phyloP scores from a whole-genome alignment of 2,888 invertebrate species.

The Parapristionchus giblindavisi region DNA sequence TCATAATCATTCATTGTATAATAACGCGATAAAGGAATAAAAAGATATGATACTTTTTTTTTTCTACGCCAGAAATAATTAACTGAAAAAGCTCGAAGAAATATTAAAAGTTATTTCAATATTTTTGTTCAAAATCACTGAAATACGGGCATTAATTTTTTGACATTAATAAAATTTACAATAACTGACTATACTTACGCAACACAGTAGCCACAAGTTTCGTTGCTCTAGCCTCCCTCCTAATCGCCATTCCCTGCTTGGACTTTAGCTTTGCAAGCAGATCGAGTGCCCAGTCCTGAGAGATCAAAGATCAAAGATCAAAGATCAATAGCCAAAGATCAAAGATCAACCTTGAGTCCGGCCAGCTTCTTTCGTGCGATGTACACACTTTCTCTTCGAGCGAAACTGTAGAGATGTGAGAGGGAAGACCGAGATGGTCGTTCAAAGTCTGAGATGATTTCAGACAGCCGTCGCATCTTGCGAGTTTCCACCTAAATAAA shows the following conservation, averaged over 20 bases:
- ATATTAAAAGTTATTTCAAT: not conserved
- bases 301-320: conserved; percentile 1
- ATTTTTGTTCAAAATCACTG: not conserved
- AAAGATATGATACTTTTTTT: not conserved
- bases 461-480: conserved; percentile 67
- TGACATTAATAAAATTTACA: not conserved
- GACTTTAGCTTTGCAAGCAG: conserved; percentile 67
- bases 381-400: conserved; percentile 66
- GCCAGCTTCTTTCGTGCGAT: conserved; percentile 68
- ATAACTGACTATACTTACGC: conserved; percentile 60
- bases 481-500: conserved; percentile 57
- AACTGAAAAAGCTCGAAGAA: too few relatives aligned
- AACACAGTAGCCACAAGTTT: conserved; percentile 72
- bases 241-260: conserved; percentile 69
- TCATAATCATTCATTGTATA: too few relatives aligned
- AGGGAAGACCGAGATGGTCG: conserved; percentile 59
- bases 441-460: conserved; percentile 69
- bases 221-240: conserved; percentile 69
- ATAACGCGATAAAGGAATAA: too few relatives aligned
- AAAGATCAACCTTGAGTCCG: conserved; percentile 59
- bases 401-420: conserved; percentile 67
- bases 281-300: conserved; percentile 65
- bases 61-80: too few relatives aligned
- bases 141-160: not conserved
- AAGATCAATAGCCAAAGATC: not conserved